Evolutionary conservation across 2,797 vertebrate species (phyloP).

Genomic region (Scarus forsteni): DNA sequence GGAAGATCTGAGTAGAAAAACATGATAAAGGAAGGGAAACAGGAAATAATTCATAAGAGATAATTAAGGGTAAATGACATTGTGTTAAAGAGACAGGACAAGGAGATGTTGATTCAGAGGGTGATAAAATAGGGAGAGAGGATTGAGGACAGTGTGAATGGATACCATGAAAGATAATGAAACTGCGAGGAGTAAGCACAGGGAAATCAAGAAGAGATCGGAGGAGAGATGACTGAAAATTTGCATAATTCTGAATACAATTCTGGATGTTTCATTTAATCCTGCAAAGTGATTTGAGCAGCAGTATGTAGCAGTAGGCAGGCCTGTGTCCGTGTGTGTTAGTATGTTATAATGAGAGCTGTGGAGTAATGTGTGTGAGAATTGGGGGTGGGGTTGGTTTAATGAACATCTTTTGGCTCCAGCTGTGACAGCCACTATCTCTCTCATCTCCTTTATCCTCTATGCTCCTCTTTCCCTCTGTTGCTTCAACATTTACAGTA

Average conservation of each 20-base stretch:
- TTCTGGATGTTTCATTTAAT: slow-evolving; percentile 39
- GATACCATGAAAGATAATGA: slow-evolving; percentile 2
- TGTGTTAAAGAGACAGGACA: not conserved
- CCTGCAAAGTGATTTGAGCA: slow-evolving; percentile 32
- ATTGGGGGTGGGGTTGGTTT: slow-evolving; percentile 54
- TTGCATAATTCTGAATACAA: slow-evolving; percentile 28
- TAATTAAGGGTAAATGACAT: slow-evolving; percentile 2
- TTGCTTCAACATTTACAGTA: slow-evolving; percentile 57
- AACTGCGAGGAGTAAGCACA: not conserved
- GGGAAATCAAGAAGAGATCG: slow-evolving; percentile 9
- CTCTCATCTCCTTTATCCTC: slow-evolving; percentile 59
- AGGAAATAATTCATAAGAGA: slow-evolving; percentile 11
- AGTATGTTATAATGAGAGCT: slow-evolving; percentile 15
- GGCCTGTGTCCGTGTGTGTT: slow-evolving; percentile 15
- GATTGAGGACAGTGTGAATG: not conserved
- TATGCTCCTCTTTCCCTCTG: slow-evolving; percentile 32
- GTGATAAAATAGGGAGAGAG: not conserved
- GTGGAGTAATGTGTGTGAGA: slow-evolving; percentile 2
- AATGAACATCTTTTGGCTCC: slow-evolving; percentile 67
- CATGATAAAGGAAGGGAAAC: not conserved
- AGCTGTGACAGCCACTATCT: slow-evolving; percentile 57
- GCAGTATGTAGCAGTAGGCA: slow-evolving; percentile 35
- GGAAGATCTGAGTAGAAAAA: not conserved
- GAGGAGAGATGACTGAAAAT: slow-evolving; percentile 1
- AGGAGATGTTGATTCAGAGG: not conserved